These are phyloP conservation scores for Rhysida immarginata DNA, from an alignment of 1,140 invertebrate species.

Conservation along the genomic window DNA sequence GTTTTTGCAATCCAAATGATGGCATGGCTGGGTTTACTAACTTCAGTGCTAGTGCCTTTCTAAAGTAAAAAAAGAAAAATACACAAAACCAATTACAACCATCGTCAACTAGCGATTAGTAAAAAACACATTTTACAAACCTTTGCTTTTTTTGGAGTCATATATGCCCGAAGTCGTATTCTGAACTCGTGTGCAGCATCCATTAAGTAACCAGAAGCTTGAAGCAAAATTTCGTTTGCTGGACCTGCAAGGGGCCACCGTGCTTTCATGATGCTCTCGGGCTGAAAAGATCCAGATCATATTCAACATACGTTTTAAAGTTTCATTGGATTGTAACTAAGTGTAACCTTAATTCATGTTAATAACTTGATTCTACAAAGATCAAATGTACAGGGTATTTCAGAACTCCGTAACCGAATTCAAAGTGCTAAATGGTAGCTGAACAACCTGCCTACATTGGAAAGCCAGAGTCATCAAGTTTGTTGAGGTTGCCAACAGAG, in stretches of 20 bases:
- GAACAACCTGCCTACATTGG: too few species aligned
- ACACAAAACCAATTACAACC: neutral
- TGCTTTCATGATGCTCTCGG: constrained; percentile 57
- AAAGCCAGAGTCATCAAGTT: too few species aligned
- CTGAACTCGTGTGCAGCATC: constrained; percentile 81
- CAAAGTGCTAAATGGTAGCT: too few species aligned
- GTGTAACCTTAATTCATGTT: too few species aligned
- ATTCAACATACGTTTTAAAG: too few species aligned
- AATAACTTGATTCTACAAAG: too few species aligned
- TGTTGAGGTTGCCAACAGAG: too few species aligned
- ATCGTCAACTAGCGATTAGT: neutral
- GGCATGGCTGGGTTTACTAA: constrained; percentile 52
- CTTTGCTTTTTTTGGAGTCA: constrained; percentile 38
- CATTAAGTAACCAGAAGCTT: constrained; percentile 74
- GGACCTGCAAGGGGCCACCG: constrained; percentile 59
- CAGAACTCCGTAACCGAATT: too few species aligned
- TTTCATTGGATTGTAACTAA: too few species aligned
- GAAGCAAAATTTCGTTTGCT: constrained; percentile 61
- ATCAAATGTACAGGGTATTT: too few species aligned
- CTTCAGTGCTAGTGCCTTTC: constrained; percentile 22
- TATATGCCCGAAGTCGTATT: constrained; percentile 60
- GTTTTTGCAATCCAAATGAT: constrained; percentile 85
- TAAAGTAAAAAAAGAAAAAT: neutral
- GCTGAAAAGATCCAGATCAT: constrained; percentile 31
- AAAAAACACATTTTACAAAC: constrained; percentile 21